Conservation (phyloP, 1,140 invertebrate species). For the Pogonomyrmex californicus region DNA sequence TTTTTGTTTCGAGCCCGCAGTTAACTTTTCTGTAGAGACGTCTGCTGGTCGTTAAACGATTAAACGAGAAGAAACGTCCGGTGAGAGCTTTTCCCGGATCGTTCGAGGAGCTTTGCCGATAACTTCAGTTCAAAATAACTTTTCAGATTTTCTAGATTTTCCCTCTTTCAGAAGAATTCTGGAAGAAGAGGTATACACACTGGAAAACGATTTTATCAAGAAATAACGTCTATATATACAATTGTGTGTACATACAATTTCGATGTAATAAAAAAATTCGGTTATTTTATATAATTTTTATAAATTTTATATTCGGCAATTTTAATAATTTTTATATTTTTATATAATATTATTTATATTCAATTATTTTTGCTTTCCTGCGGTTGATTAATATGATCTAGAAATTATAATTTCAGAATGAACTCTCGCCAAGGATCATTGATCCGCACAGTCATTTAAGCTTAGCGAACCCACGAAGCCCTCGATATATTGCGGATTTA, state of each 20-base stretch:
- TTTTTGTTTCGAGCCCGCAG: slow-evolving; percentile 44
- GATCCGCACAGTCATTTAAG: background rate
- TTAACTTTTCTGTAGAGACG: slow-evolving; percentile 63
- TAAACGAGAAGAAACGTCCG: slow-evolving; percentile 39
- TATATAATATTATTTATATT: slow-evolving; percentile 10
- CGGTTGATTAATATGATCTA: background rate
- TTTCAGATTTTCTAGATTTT: background rate
- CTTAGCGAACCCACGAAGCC: background rate
- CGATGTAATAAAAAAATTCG: background rate
- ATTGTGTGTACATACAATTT: background rate
- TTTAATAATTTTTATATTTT: slow-evolving; percentile 1
- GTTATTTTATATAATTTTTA: background rate
- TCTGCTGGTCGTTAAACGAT: slow-evolving; percentile 54
- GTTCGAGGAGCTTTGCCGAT: slow-evolving; percentile 45
- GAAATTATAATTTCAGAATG: slow-evolving; percentile 1
- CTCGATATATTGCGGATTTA: background rate
- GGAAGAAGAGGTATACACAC: background rate
- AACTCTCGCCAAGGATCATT: background rate
- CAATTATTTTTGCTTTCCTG: background rate
- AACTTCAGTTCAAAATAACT: slow-evolving; percentile 54
- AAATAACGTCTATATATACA: background rate
- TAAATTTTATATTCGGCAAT: background rate
- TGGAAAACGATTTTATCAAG: background rate
- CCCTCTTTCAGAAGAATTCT: background rate
- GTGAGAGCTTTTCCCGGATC: slow-evolving; percentile 18